These are phyloP conservation scores for Cinara cedri DNA, from an alignment of 2,888 invertebrate species.

Conservation along the genomic window DNA sequence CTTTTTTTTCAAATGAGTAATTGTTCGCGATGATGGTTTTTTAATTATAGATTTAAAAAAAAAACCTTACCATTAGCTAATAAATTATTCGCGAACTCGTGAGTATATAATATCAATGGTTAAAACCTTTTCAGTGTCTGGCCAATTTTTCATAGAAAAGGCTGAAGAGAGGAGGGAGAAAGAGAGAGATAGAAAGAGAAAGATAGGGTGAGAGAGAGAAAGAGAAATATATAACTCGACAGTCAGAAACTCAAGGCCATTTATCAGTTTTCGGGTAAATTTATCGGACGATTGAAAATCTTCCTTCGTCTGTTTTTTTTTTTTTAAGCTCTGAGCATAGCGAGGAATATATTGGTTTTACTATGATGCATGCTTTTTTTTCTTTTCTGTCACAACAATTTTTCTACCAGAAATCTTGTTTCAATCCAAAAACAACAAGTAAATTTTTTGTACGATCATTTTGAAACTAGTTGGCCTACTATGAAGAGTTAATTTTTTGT, in stretches of 20 bases:
- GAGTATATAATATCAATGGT: constrained; percentile 40
- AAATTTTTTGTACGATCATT: too few species aligned
- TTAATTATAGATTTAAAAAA: constrained; percentile 40
- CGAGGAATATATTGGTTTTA: too few species aligned
- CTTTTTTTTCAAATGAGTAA: constrained; percentile 32
- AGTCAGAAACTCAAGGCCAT: background rate
- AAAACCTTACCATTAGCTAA: constrained; percentile 30
- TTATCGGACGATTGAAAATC: background rate
- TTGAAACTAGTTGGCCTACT: too few species aligned
- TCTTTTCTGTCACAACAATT: too few species aligned
- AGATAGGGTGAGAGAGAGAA: background rate
- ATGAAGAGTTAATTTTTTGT: too few species aligned
- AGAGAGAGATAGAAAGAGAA: background rate
- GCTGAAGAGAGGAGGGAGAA: background rate
- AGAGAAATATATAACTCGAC: background rate
- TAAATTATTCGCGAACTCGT: constrained; percentile 44
- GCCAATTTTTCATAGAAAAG: background rate
- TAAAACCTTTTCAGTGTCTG: constrained; percentile 38
- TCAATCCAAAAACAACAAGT: background rate
- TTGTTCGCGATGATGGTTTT: constrained; percentile 49
- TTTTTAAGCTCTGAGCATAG: background rate
- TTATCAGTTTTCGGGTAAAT: constrained; percentile 23
- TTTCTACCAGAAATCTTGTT: too few species aligned
- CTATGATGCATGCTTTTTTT: too few species aligned
- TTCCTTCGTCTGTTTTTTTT: background rate